A percentile compares a stretch with the other conserved stretches of the same genome.
Evolutionary conservation across 2,113 vertebrate genomes (phyloP).

Genomic region (Rhynchomys soricoides): DNA sequence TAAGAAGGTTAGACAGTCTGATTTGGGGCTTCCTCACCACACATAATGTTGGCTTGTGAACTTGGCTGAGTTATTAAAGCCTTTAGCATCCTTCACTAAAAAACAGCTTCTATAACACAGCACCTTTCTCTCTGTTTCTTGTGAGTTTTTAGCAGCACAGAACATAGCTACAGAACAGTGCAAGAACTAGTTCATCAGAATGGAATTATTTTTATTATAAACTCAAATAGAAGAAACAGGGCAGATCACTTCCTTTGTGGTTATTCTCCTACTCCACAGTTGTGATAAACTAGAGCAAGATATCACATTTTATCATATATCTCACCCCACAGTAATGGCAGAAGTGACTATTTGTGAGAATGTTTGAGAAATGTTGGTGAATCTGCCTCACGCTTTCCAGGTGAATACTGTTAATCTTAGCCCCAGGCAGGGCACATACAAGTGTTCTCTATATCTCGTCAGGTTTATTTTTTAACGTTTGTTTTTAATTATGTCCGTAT

Average conservation of each 20-base stretch:
- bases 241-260: not conserved
- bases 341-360: not conserved
- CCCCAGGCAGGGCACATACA: not conserved
- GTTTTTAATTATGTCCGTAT: not conserved
- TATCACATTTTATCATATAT: not conserved
- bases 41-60: not conserved
- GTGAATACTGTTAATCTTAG: fast-evolving
- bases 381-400: fast-evolving
- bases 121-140: not conserved
- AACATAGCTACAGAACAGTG: fast-evolving
- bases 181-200: too few species aligned
- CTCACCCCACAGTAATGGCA: not conserved
- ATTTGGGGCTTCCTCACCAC: fast-evolving
- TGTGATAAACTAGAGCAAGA: not conserved
- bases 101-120: not conserved
- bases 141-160: not conserved
- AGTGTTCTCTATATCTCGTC: not conserved
- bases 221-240: not conserved
- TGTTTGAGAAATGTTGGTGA: not conserved
- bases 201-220: not conserved
- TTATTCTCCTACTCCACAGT: not conserved
- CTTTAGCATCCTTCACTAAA: not conserved
- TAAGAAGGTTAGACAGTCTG: not conserved
- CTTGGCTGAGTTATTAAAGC: too few species aligned
- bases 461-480: not conserved